Evolutionary conservation across 1,140 invertebrate genomes (phyloP), one percentile per base, ranked within the genome.

Genomic region (Bactericera cockerelli): DNA sequence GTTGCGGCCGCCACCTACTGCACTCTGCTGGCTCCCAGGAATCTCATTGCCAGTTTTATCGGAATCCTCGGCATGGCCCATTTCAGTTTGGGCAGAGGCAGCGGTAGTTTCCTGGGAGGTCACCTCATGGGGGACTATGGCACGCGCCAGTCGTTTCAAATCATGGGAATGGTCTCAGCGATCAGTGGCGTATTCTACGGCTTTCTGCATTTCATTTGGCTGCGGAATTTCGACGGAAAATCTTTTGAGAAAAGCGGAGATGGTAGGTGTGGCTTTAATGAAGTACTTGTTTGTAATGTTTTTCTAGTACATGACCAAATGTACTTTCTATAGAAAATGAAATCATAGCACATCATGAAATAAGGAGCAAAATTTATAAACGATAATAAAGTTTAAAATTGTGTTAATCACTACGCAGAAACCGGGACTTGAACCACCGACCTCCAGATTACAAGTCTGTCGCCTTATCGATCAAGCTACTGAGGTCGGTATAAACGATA

Each of bases 1-100:
- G 85, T 89, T 8, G 84, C 87, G n/a, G 85, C 86, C 1, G 84
- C 86, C 3, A 89, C 86, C 0, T 91, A 90, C 69, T 87, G 84
- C 67, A 82, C 83, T 10, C 76, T 86, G 65, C 71, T 90, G 56
- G 82, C 87, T 16, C 87, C 88, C 0, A 83, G 83, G 70, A 87
- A 79, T 65, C 70, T 91, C 38, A 70, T 89, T 21, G 87, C 86
- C 16, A 90, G 87, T 4, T 72, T 90, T 19, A 87, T 88, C 63
- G 86, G 87, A 33, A 78, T 90, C 1, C 71, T 89, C 28, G 86
- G 84, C 62, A 87, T 88, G 77, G 79, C 87, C 11, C 87, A 89
- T 72, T 88, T 86, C 67, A 86, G 83, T 72, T 76, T 87, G 67
- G 80, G 81, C 38, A 75, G 84, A 66, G 86, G 86, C 26, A 84